phyloP scores from a whole-genome alignment of 2,888 invertebrate species.

The Synergus gifuensis region DNA sequence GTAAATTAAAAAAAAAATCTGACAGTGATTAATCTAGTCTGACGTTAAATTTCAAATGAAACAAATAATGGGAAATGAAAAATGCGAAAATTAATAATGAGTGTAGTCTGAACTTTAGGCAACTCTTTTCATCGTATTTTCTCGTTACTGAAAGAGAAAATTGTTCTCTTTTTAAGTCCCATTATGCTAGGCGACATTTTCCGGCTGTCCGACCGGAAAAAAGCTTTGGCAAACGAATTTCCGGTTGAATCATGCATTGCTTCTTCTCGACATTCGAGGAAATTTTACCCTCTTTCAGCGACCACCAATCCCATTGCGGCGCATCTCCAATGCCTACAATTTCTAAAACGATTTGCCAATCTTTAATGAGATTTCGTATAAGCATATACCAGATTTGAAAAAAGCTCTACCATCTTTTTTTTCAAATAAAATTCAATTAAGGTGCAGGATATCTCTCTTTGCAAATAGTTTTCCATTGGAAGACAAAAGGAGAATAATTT shows the following conservation, averaged over 20 bases:
- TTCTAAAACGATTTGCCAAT: slow-evolving; percentile 25
- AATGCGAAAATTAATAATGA: slow-evolving; percentile 16
- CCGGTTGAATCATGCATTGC: slow-evolving; percentile 20
- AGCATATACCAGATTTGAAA: not conserved
- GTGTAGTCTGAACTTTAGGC: not conserved
- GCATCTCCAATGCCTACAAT: slow-evolving; percentile 12
- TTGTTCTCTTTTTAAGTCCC: slow-evolving; percentile 3
- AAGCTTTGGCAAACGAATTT: slow-evolving; percentile 25
- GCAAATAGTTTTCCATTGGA: not conserved
- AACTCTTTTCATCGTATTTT: not conserved
- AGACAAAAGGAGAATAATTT: slow-evolving; percentile 14
- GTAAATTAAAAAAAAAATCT: not conserved
- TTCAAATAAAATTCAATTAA: not conserved
- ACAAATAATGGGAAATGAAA: not conserved
- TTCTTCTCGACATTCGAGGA: slow-evolving; percentile 13
- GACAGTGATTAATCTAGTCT: not conserved
- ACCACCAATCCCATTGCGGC: slow-evolving; percentile 21
- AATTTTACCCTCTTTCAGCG: slow-evolving; percentile 29
- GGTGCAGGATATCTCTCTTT: not conserved
- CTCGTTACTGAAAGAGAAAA: not conserved
- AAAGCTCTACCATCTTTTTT: not conserved
- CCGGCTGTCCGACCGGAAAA: slow-evolving; percentile 17
- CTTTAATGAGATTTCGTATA: not conserved
- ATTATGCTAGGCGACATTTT: slow-evolving; percentile 30
- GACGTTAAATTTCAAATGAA: not conserved